Conservation (phyloP, 2,113 vertebrate genomes). For the Speoplatyrhinus poulsoni region DNA sequence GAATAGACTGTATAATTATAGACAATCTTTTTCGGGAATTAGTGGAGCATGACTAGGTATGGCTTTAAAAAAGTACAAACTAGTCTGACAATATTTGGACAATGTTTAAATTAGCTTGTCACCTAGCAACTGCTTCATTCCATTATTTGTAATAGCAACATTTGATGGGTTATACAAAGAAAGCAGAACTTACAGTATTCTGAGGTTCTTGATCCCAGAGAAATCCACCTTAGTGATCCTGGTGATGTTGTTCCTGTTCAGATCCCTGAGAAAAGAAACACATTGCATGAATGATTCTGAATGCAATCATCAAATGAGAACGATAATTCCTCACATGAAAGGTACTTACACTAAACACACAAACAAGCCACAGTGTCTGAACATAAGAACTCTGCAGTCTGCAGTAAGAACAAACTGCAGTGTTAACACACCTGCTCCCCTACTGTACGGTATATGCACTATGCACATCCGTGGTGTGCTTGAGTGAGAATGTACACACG, state of each 20-base stretch:
- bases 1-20: constrained; percentile 1
- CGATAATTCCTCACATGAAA: constrained; percentile 41
- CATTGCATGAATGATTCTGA: neutral
- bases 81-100: no score
- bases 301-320: constrained; percentile 2
- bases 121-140: no score
- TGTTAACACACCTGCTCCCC: no score
- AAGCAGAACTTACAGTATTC: constrained; percentile 89
- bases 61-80: no score
- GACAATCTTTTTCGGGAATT: neutral
- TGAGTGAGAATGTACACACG: neutral
- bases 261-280: constrained; percentile 78
- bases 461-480: neutral
- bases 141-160: no score
- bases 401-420: no score
- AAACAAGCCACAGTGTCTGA: neutral
- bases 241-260: constrained; percentile 97
- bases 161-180: neutral
- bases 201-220: constrained; percentile 91
- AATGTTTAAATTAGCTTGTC: no score
- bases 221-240: constrained; percentile 95
- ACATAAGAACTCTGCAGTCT: no score
- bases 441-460: no score
- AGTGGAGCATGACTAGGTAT: neutral
- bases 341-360: no score